phyloP scores from a whole-genome alignment of 2,888 invertebrate genomes.

The Acronicta aceris region DNA sequence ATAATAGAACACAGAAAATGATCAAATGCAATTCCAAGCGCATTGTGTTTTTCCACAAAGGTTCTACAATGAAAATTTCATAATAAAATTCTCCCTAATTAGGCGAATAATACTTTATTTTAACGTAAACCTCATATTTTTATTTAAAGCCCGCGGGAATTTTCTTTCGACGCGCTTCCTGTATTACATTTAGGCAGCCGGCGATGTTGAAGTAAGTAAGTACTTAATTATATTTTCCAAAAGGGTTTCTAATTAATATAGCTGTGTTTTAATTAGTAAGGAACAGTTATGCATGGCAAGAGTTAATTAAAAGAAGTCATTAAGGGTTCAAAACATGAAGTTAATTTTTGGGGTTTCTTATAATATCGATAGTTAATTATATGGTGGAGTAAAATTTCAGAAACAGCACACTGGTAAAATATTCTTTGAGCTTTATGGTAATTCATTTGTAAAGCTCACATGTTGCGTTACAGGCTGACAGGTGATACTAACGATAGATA shows the following conservation, averaged over 20 bases:
- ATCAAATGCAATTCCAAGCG: constrained; percentile 69
- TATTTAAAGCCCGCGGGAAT: constrained; percentile 48
- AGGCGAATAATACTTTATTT: constrained; percentile 49
- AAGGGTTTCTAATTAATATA: constrained; percentile 68
- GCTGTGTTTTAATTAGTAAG: constrained; percentile 65
- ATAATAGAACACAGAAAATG: constrained; percentile 70
- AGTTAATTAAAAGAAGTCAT: constrained; percentile 58
- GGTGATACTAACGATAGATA: too few relatives aligned
- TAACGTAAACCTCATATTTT: constrained; percentile 48
- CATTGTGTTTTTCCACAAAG: constrained; percentile 57
- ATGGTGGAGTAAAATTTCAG: background rate
- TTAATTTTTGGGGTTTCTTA: constrained; percentile 36
- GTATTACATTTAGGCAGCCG: constrained; percentile 56
- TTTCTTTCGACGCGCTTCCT: constrained; percentile 57
- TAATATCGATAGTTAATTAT: constrained; percentile 32
- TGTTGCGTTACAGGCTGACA: too few relatives aligned
- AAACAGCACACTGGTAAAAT: background rate
- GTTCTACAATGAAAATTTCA: constrained; percentile 33
- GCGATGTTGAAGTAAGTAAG: constrained; percentile 57
- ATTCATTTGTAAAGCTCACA: too few relatives aligned
- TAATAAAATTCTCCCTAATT: constrained; percentile 48
- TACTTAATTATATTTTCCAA: constrained; percentile 62
- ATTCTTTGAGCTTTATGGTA: too few relatives aligned
- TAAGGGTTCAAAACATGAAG: constrained; percentile 28
- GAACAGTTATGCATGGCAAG: constrained; percentile 53